Conservation (phyloP, 2,113 vertebrate species). For the Colaptes auratus region DNA sequence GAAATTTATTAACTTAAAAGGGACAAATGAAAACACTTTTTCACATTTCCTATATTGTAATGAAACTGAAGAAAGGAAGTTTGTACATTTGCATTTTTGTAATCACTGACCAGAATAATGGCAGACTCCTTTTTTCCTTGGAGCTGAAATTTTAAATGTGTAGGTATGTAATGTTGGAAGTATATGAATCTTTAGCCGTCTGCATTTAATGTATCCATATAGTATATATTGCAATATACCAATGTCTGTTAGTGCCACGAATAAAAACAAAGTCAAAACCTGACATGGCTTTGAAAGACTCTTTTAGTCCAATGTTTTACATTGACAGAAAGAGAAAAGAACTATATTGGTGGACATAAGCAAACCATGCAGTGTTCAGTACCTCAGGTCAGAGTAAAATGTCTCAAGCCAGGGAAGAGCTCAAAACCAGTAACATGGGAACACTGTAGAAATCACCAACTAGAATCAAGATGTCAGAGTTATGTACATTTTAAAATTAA, state of each 20-base stretch:
- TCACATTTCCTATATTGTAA: constrained; percentile 16
- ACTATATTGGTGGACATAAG: background rate
- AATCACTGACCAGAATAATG: background rate
- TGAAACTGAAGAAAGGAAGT: constrained; percentile 27
- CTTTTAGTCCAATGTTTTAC: background rate
- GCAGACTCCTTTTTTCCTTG: background rate
- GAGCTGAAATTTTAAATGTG: constrained; percentile 12
- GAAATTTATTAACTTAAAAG: constrained; percentile 51
- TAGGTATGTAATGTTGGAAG: constrained; percentile 7
- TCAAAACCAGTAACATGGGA: background rate
- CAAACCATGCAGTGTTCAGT: background rate
- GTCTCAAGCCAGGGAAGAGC: background rate
- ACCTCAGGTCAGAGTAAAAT: background rate
- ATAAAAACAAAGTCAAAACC: constrained; percentile 68
- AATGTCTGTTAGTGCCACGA: constrained; percentile 75
- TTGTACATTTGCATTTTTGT: constrained; percentile 21
- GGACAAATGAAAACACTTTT: constrained; percentile 32
- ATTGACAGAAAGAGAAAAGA: background rate
- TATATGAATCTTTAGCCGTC: constrained; percentile 13
- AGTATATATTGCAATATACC: constrained; percentile 58
- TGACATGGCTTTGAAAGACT: background rate
- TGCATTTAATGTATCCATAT: constrained; percentile 26
- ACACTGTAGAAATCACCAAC: background rate
- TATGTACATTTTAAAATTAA: background rate
- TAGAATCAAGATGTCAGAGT: background rate